Evolutionary conservation across 1,140 invertebrate species (phyloP).

Genomic region (Leguminivora glycinivorella): DNA sequence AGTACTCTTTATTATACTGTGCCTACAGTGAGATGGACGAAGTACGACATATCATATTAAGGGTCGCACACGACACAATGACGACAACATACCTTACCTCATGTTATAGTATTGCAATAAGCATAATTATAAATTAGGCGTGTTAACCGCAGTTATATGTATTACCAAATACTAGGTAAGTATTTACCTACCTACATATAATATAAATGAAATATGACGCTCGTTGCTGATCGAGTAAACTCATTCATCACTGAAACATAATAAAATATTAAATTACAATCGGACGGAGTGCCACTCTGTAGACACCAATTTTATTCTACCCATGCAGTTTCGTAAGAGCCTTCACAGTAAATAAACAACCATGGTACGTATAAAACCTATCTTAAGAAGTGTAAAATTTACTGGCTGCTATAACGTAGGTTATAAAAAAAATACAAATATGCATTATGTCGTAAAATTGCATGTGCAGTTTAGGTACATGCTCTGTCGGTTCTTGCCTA

Average conservation of each 20-base stretch:
- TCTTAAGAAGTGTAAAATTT: background rate
- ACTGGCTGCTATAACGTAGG: background rate
- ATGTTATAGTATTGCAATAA: no score
- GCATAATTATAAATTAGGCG: no score
- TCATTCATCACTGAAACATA: constrained; percentile 4
- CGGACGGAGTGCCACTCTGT: background rate
- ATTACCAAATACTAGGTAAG: no score
- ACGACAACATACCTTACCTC: no score
- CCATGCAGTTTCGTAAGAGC: background rate
- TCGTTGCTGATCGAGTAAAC: background rate
- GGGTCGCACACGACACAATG: no score
- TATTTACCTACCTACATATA: no score
- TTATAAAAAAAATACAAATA: background rate
- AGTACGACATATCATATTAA: no score
- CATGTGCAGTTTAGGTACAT: no score
- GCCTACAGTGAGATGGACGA: no score
- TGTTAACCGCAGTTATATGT: no score
- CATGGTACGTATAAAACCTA: background rate
- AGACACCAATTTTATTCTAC: background rate
- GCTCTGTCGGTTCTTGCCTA: no score
- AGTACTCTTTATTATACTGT: no score
- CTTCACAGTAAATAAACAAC: background rate
- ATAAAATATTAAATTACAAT: constrained; percentile 2
- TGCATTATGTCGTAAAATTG: background rate
- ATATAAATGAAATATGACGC: background rate